phyloP scores from a whole-genome alignment of 2,888 invertebrate species.

The Ligdia adustata region DNA sequence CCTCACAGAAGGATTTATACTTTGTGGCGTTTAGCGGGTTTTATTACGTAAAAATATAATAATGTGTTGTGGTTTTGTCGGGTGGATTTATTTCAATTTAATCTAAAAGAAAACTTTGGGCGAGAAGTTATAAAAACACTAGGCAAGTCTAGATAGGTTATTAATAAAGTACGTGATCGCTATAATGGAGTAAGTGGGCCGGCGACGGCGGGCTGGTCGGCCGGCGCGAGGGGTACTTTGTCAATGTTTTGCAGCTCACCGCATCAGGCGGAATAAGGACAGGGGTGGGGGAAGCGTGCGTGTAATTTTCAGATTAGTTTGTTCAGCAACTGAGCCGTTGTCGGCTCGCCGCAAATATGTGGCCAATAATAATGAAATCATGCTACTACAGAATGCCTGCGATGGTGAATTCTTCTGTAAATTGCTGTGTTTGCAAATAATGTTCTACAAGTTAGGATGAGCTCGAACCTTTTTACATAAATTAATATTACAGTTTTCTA shows the following conservation, averaged over 20 bases:
- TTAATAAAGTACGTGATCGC: slow-evolving; percentile 28
- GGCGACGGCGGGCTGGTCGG: background rate
- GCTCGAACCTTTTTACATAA: too few species aligned
- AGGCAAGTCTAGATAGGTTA: slow-evolving; percentile 16
- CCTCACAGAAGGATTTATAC: slow-evolving; percentile 71
- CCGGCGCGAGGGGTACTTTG: slow-evolving; percentile 21
- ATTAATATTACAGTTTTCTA: too few species aligned
- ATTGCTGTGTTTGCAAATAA: slow-evolving; percentile 4
- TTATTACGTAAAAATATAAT: slow-evolving; percentile 53
- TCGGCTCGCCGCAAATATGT: slow-evolving; percentile 68
- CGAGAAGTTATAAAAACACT: slow-evolving; percentile 11
- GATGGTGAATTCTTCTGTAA: slow-evolving; percentile 13
- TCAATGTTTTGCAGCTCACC: slow-evolving; percentile 54
- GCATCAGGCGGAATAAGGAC: slow-evolving; percentile 34
- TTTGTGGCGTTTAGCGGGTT: slow-evolving; percentile 74
- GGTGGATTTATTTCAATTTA: slow-evolving; percentile 24
- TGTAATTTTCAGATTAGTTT: slow-evolving; percentile 83
- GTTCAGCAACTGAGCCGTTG: slow-evolving; percentile 68
- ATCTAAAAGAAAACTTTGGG: slow-evolving; percentile 4
- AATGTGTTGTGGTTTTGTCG: slow-evolving; percentile 8
- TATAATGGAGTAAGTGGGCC: slow-evolving; percentile 18
- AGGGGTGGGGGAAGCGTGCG: slow-evolving; percentile 43
- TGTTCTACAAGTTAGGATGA: too few species aligned
- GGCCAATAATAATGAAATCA: slow-evolving; percentile 61
- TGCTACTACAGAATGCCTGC: slow-evolving; percentile 27